A percentile compares a stretch with the other conserved stretches of the same genome.
Evolutionary conservation across 2,888 invertebrate species (phyloP).

Genomic region (Girardia tigrina): DNA sequence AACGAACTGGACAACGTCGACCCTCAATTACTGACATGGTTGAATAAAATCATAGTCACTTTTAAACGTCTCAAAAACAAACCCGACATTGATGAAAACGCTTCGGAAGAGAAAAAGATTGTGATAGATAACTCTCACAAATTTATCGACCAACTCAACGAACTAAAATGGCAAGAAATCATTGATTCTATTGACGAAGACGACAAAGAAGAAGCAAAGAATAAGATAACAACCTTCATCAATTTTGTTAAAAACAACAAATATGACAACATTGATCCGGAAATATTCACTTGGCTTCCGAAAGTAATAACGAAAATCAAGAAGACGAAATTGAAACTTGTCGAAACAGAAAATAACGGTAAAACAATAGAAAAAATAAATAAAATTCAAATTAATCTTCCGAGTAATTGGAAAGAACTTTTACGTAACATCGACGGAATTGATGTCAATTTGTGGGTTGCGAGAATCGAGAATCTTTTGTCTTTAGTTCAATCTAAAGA

Average conservation of each 20-base stretch:
- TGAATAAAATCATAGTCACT: neutral
- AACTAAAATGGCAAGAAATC: neutral
- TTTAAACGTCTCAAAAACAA: neutral
- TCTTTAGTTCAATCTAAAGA: neutral
- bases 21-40: neutral
- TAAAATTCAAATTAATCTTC: neutral
- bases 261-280: neutral
- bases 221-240: neutral
- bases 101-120: neutral
- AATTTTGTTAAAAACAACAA: neutral
- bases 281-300: neutral
- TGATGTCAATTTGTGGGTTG: neutral
- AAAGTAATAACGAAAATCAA: neutral
- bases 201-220: neutral
- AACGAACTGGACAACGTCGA: neutral
- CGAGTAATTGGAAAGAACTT: constrained; percentile 14
- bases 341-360: neutral
- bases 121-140: neutral
- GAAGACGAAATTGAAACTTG: neutral
- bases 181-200: neutral
- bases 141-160: neutral
- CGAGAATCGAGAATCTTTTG: neutral
- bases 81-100: neutral
- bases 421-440: neutral
- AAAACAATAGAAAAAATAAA: neutral